Conservation (phyloP, 1,140 invertebrate species). For the Drosophila tsacasi region DNA sequence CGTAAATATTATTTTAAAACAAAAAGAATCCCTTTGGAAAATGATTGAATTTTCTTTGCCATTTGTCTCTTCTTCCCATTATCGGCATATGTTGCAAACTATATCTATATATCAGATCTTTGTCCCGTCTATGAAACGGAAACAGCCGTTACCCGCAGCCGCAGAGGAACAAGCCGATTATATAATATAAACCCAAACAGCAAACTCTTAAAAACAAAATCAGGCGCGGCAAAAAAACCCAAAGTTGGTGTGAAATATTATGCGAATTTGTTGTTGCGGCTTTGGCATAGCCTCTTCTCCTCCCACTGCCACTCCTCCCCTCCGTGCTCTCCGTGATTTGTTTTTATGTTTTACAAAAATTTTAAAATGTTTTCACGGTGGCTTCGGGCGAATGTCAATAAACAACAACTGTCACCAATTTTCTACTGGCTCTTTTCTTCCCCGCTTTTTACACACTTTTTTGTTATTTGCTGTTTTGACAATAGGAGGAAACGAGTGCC, state of each 20-base stretch:
- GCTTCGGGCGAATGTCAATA: conserved; percentile 77
- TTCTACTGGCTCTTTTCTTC: conserved; percentile 11
- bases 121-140: conserved; percentile 1
- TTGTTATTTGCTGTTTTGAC: conserved; percentile 15
- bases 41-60: not conserved
- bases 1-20: not conserved
- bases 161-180: conserved; percentile 58
- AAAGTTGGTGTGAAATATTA: conserved; percentile 81
- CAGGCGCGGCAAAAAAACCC: conserved; percentile 41
- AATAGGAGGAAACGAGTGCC: conserved; percentile 21
- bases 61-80: conserved; percentile 35
- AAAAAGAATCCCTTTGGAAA: not conserved
- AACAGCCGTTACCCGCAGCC: conserved; percentile 48
- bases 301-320: not conserved
- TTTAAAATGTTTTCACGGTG: conserved; percentile 84
- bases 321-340: conserved; percentile 45
- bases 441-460: not conserved
- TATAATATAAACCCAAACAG: conserved; percentile 34
- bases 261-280: conserved; percentile 64
- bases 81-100: conserved; percentile 59
- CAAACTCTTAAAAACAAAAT: conserved; percentile 17
- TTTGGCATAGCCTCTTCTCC: not conserved
- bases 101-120: conserved; percentile 37
- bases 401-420: conserved; percentile 82
- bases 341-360: conserved; percentile 81